A percentile compares a stretch with the other conserved stretches of the same genome.
Conservation (phyloP, 2,797 vertebrate genomes). For the Liparis tanakae region DNA sequence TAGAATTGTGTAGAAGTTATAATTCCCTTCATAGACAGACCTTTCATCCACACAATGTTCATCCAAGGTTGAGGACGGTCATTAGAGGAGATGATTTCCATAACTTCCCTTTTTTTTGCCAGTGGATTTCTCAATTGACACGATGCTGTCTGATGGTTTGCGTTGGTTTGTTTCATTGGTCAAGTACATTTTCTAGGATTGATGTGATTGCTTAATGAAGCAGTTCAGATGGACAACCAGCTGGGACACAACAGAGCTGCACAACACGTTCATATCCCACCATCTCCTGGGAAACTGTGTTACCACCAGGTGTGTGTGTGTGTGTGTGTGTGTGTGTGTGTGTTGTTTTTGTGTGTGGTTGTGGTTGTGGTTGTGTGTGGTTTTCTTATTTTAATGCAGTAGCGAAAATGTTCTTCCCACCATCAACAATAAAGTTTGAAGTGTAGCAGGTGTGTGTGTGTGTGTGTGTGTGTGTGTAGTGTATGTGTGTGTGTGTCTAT, state of each 20-base stretch:
- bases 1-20: conserved; percentile 10
- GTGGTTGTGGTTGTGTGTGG: neutral
- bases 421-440: conserved; percentile 28
- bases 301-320: conserved; percentile 68
- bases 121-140: neutral
- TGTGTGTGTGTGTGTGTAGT: conserved; percentile 5
- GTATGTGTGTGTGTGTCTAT: neutral
- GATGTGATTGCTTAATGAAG: conserved; percentile 56
- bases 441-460: conserved; percentile 38
- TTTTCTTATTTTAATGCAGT: conserved; percentile 25
- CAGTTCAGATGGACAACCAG: conserved; percentile 42
- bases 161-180: conserved; percentile 4
- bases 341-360: conserved; percentile 40
- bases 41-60: neutral
- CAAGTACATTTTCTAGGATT: conserved; percentile 23
- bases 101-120: neutral
- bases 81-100: conserved; percentile 3
- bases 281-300: conserved; percentile 78
- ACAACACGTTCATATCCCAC: conserved; percentile 83
- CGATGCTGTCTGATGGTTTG: neutral
- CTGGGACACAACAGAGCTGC: conserved; percentile 83
- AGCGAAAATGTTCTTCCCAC: conserved; percentile 13
- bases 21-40: conserved; percentile 2
- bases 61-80: no score
- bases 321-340: neutral